These are phyloP conservation scores for Microctonus aethiopoides DNA, from an alignment of 2,888 invertebrate genomes.

Conservation along the genomic window DNA sequence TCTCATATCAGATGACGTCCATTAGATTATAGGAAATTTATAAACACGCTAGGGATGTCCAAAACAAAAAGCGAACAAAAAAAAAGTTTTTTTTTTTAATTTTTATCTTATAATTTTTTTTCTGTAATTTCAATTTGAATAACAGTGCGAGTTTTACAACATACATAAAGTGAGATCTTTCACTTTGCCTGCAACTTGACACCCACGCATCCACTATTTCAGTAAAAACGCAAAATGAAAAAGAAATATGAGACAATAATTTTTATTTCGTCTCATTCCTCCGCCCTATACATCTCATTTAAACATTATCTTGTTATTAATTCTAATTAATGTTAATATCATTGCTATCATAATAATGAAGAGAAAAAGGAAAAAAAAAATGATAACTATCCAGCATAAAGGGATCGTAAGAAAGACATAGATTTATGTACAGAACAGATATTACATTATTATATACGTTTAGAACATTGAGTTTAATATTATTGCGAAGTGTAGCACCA, in stretches of 20 bases:
- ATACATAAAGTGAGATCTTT: constrained; percentile 15
- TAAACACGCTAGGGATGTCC: constrained; percentile 25
- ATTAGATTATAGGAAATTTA: constrained; percentile 29
- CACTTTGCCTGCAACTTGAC: constrained; percentile 42
- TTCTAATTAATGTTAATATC: constrained; percentile 62
- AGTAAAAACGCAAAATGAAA: constrained; percentile 25
- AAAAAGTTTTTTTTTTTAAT: too few species aligned
- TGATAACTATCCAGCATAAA: constrained; percentile 59
- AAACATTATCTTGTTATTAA: constrained; percentile 58
- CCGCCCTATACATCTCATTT: constrained; percentile 6
- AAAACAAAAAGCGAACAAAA: constrained; percentile 16
- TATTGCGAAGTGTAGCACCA: constrained; percentile 51
- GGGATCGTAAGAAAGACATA: constrained; percentile 61
- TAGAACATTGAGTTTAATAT: constrained; percentile 50
- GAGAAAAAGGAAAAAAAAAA: constrained; percentile 25
- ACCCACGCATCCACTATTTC: constrained; percentile 43
- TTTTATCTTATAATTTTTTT: too few species aligned
- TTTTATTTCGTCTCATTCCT: constrained; percentile 10
- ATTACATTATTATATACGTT: constrained; percentile 56
- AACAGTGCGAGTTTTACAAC: constrained; percentile 21
- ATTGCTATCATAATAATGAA: constrained; percentile 60
- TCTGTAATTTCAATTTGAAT: not conserved
- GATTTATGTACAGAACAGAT: constrained; percentile 66
- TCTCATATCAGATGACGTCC: constrained; percentile 33
- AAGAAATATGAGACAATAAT: constrained; percentile 8